Percentiles rank a stretch among this genome's conserved stretches.
These are phyloP conservation scores for Benitochromis conjunctus DNA, from an alignment of 2,113 vertebrate species.

Conservation along the genomic window DNA sequence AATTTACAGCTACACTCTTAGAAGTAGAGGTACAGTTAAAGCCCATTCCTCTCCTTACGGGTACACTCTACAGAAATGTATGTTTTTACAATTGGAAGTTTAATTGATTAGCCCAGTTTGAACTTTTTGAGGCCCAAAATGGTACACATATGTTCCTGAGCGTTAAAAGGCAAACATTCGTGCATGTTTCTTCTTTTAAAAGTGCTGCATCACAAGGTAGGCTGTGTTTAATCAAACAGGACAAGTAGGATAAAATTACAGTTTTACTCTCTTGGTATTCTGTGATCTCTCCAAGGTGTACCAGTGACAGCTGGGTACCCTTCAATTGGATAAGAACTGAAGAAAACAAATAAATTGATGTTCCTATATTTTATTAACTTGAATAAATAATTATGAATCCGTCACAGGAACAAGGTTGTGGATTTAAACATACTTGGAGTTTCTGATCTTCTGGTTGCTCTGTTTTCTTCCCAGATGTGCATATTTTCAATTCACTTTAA, in stretches of 20 bases:
- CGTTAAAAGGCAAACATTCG: not conserved
- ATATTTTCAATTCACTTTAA: not conserved
- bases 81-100: not conserved
- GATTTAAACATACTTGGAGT: not conserved
- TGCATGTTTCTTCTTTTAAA: not conserved
- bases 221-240: not conserved
- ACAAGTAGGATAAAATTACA: not conserved
- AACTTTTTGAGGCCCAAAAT: not conserved
- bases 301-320: not conserved
- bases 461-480: fast-evolving
- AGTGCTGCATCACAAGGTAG: not conserved
- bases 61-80: not conserved
- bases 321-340: not conserved
- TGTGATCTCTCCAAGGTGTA: not conserved
- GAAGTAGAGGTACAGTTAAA: not conserved
- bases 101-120: not conserved
- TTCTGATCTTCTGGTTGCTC: no score
- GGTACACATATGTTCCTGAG: fast-evolving
- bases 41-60: not conserved
- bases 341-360: not conserved
- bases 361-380: not conserved
- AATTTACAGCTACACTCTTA: not conserved
- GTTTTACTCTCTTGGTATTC: not conserved
- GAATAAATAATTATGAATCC: not conserved
- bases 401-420: not conserved